Conservation (phyloP, 1,140 invertebrate species). For the Drosophila miranda region DNA sequence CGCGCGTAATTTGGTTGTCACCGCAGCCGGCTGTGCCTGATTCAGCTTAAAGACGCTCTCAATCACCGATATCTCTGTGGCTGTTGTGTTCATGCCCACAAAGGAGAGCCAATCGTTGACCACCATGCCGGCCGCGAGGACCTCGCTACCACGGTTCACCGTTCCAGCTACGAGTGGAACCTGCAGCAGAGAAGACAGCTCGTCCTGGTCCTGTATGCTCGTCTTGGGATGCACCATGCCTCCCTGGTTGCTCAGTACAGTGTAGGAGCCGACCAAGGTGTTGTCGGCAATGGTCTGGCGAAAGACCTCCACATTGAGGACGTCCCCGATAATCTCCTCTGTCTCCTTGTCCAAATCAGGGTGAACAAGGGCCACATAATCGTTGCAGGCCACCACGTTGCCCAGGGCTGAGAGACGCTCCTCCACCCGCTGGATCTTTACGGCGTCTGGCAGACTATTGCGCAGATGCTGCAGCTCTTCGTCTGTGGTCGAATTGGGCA, state of each 20-base stretch:
- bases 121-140: constrained; percentile 96
- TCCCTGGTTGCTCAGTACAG: constrained; percentile 97
- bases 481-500: constrained; percentile 79
- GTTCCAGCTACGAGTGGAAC: constrained; percentile 95
- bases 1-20: constrained; percentile 89
- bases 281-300: constrained; percentile 96
- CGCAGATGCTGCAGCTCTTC: constrained; percentile 97
- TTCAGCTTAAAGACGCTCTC: constrained; percentile 99
- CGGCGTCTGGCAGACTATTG: constrained; percentile 96
- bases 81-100: constrained; percentile 98
- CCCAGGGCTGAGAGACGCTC: constrained; percentile 98
- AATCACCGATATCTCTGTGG: constrained; percentile 98
- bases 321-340: constrained; percentile 92
- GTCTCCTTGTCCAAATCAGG: constrained; percentile 94
- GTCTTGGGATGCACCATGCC: constrained; percentile 98
- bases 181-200: constrained; percentile 98
- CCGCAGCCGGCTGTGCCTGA: constrained; percentile 89
- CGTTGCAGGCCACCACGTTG: constrained; percentile 99
- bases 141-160: constrained; percentile 97
- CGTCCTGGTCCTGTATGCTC: constrained; percentile 96
- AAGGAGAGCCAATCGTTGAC: constrained; percentile 99
- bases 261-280: constrained; percentile 97
- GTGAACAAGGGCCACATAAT: constrained; percentile 99
- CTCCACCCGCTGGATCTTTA: constrained; percentile 97
- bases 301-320: constrained; percentile 98